A percentile compares a stretch with the other conserved stretches of the same genome.
These are phyloP conservation scores for Macrochelys suwanniensis DNA, from an alignment of 2,797 vertebrate genomes.

Conservation along the genomic window DNA sequence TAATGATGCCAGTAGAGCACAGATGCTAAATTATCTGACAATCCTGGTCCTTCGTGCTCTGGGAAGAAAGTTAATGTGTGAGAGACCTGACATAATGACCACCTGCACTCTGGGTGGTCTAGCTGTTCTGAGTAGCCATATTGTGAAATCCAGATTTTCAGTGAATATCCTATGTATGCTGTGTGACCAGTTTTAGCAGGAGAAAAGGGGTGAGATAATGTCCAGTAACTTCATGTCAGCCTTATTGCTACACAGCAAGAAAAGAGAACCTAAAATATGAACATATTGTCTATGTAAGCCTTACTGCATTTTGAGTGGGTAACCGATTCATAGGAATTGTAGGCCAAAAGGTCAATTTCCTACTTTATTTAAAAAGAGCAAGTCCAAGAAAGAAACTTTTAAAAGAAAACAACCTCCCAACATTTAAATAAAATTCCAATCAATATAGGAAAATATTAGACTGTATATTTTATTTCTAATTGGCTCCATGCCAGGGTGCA, in stretches of 20 bases:
- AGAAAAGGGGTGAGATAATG: background rate
- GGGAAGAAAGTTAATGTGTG: background rate
- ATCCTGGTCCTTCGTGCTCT: background rate
- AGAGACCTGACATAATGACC: background rate
- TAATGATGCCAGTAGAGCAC: background rate
- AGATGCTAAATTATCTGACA: background rate
- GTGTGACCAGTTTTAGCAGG: background rate
- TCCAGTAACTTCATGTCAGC: background rate
- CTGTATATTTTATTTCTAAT: background rate
- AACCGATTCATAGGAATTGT: background rate
- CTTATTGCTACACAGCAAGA: background rate
- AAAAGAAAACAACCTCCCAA: background rate
- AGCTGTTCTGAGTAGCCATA: background rate
- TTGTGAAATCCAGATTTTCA: background rate
- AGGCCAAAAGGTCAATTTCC: background rate
- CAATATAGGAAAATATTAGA: rapidly evolving
- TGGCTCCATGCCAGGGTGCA: background rate
- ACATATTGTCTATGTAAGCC: background rate
- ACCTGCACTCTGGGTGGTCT: background rate
- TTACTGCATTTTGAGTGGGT: background rate
- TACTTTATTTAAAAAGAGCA: background rate
- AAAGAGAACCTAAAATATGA: background rate
- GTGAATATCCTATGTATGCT: background rate
- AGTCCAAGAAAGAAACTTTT: background rate
- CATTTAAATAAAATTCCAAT: background rate